Conservation (phyloP, 2,113 vertebrate genomes). For the Butorides virescens region DNA sequence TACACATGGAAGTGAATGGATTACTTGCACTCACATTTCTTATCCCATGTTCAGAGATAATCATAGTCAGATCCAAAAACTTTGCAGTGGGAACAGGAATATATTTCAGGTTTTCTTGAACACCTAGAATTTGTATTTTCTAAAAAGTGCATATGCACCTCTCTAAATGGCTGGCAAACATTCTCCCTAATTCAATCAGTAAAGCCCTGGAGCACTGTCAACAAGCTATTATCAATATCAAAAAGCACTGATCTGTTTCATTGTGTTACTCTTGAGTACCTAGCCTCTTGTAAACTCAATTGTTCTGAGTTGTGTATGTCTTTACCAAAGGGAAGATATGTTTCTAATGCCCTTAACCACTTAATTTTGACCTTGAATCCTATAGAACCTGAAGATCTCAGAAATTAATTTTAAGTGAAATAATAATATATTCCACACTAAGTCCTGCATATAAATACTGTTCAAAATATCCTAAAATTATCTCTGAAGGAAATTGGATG, state of each 20-base stretch:
- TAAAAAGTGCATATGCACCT: background rate
- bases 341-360: background rate
- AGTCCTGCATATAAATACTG: background rate
- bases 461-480: background rate
- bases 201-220: background rate
- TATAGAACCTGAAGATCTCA: background rate
- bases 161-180: background rate
- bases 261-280: background rate
- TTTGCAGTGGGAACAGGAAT: background rate
- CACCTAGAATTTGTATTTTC: background rate
- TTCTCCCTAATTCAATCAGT: background rate
- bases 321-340: background rate
- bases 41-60: background rate
- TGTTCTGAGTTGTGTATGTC: background rate
- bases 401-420: background rate
- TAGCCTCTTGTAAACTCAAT: background rate
- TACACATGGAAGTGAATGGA: background rate
- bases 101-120: background rate
- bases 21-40: background rate
- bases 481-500: background rate
- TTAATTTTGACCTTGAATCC: background rate
- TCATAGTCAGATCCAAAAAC: background rate
- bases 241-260: background rate
- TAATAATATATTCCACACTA: background rate
- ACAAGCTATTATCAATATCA: background rate